These are phyloP conservation scores for Dolomedes plantarius DNA, from an alignment of 2,888 invertebrate genomes.

Conservation along the genomic window DNA sequence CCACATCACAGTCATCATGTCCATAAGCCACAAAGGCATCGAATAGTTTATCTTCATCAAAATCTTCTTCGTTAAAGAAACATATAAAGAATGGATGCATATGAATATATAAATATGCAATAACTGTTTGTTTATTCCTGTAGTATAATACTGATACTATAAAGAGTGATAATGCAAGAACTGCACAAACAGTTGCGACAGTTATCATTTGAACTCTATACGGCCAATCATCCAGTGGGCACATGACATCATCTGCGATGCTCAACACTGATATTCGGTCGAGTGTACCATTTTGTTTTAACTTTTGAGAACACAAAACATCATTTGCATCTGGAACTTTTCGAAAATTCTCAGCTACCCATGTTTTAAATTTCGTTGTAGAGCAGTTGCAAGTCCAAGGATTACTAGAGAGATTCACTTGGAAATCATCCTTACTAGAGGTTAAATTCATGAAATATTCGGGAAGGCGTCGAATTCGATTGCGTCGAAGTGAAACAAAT, in stretches of 20 bases:
- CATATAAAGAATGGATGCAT: conserved; percentile 73
- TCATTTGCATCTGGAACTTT: conserved; percentile 60
- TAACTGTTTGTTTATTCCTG: conserved; percentile 73
- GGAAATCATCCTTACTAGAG: conserved; percentile 13
- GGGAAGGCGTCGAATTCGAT: conserved; percentile 66
- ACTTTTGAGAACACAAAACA: conserved; percentile 49
- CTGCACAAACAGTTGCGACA: conserved; percentile 71
- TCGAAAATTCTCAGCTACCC: conserved; percentile 69
- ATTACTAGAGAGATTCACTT: conserved; percentile 69
- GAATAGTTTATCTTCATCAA: conserved; percentile 74
- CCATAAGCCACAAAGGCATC: conserved; percentile 74
- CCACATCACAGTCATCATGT: conserved; percentile 73
- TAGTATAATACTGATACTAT: conserved; percentile 73
- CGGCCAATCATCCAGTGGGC: conserved; percentile 71
- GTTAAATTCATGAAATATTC: conserved; percentile 54
- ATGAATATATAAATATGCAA: conserved; percentile 74
- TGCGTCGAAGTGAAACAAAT: conserved; percentile 65
- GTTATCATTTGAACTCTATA: conserved; percentile 70
- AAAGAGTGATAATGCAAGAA: conserved; percentile 70
- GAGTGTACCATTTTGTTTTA: conserved; percentile 45
- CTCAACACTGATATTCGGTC: conserved; percentile 51
- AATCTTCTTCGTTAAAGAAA: conserved; percentile 73
- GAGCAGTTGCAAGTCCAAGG: conserved; percentile 73
- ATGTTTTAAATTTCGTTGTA: conserved; percentile 68
- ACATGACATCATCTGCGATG: conserved; percentile 73